Base-by-base conservation (phyloP, 1,140 invertebrate genomes). In the Magallana angulata region DNA sequence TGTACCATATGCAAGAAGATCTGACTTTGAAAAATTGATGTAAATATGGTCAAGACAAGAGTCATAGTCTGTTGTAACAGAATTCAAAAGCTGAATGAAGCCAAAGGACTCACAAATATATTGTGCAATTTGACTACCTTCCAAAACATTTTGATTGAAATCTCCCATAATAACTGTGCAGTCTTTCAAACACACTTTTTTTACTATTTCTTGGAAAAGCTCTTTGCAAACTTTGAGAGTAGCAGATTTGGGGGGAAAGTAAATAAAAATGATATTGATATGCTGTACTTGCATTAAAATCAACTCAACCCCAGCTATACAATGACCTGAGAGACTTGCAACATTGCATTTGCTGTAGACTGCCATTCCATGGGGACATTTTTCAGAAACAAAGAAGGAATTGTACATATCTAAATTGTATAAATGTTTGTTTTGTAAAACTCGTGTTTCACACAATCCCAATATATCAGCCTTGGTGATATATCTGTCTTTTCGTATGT, bases 1-100 rank as follows among this genome's bases (percentile, higher is more conserved):
- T 76, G 64, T 84, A 1, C 85, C 88, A 76, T 18, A 86, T 6
- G 48, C 30, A 59, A 80, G 7, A 18, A 86, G 57, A n/a, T 71
- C 9, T 8, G 48, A 9, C 5, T 12, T 14, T 14, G 36, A 57
- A 24, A 86, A 71, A 59, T 60, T 89, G 62, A 68, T 76, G 82
- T 86, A 89, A 18, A 89, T 89, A 56, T 89, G 81, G 64, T 89
- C 88, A 8, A 89, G 59, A 81, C 88, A 89, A 14, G 85, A 86
- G 16, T 62, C 85, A 81, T 86, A 89, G 80, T 89, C 85, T 82
- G 88, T 89, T 16, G 88, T 89, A 5, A 18, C 85, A 76, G 57
- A 18, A 16, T 68, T 76, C 24, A 71, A 12, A 18, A 86, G 60
- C n/a, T 84, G 7, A 64, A 12, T 6, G n/a, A 64, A 12, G 60